Percentiles rank a stretch among this genome's conserved stretches.
Evolutionary conservation across 2,797 vertebrate species (phyloP).

Genomic region (Heliangelus exortis): DNA sequence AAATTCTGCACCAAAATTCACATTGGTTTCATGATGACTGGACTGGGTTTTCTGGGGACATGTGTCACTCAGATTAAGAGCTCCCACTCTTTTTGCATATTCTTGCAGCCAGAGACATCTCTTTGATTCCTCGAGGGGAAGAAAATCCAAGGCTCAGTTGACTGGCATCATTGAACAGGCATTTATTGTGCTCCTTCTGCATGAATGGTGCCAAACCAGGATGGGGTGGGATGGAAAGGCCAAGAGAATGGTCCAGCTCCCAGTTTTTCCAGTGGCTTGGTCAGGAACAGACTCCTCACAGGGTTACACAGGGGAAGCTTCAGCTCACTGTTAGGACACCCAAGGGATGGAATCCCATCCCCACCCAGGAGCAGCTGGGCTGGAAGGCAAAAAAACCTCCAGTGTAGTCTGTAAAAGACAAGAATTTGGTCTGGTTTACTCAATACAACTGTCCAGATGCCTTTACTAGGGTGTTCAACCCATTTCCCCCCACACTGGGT

Average conservation of each 20-base stretch:
- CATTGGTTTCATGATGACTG: accelerated
- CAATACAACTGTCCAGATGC: not conserved
- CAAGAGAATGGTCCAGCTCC: not conserved
- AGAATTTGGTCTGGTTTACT: not conserved
- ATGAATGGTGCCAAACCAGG: not conserved
- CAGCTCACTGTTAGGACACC: not conserved
- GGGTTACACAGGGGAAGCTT: not conserved
- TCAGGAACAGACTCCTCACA: not conserved
- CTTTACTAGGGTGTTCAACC: not conserved
- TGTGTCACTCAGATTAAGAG: not conserved
- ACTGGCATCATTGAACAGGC: not conserved
- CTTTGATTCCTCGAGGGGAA: not conserved
- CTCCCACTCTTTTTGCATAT: not conserved
- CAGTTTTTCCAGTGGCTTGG: not conserved
- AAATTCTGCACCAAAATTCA: not conserved
- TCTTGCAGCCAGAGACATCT: not conserved
- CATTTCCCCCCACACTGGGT: not conserved
- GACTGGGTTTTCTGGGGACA: not conserved
- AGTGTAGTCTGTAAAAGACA: not conserved
- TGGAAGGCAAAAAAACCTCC: not conserved
- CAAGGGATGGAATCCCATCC: no score
- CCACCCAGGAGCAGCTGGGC: not conserved
- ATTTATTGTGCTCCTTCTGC: accelerated
- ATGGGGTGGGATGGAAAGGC: not conserved
- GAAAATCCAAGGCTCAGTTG: not conserved